These are phyloP conservation scores for Listronotus oregonensis DNA, from an alignment of 1,140 invertebrate species.

Conservation along the genomic window DNA sequence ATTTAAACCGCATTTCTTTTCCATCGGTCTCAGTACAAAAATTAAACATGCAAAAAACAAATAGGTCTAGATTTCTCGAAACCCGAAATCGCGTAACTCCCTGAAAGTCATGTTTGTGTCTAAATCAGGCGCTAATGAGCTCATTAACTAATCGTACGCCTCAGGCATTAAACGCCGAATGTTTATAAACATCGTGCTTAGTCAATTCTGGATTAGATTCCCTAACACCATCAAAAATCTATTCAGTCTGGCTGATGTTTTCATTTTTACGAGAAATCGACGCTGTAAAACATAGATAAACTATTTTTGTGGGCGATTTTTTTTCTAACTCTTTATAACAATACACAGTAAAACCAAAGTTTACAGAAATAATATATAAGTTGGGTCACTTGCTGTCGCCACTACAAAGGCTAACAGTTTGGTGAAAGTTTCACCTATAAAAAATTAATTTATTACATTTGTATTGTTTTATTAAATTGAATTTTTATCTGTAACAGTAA, in stretches of 20 bases:
- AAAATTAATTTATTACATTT: no score
- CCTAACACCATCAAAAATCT: constrained; percentile 15
- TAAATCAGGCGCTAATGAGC: constrained; percentile 39
- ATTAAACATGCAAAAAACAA: not conserved
- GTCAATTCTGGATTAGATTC: constrained; percentile 27
- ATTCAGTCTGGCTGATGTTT: constrained; percentile 1
- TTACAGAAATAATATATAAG: no score
- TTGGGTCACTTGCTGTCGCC: no score
- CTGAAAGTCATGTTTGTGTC: not conserved
- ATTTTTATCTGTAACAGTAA: no score
- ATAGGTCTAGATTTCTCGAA: not conserved
- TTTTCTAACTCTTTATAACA: no score
- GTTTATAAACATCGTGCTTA: constrained; percentile 38
- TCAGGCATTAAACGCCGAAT: constrained; percentile 39
- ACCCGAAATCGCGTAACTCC: not conserved
- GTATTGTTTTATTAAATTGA: no score
- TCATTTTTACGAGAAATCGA: constrained; percentile 1
- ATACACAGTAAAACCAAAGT: no score
- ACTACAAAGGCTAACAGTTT: no score
- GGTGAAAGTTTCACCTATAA: no score
- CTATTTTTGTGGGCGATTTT: constrained; percentile 11
- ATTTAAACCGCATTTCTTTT: no score
- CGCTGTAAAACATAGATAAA: not conserved
- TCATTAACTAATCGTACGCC: constrained; percentile 41
- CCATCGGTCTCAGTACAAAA: no score